phyloP scores from a whole-genome alignment of 2,113 vertebrate genomes.

The Myrmecophaga tridactyla region DNA sequence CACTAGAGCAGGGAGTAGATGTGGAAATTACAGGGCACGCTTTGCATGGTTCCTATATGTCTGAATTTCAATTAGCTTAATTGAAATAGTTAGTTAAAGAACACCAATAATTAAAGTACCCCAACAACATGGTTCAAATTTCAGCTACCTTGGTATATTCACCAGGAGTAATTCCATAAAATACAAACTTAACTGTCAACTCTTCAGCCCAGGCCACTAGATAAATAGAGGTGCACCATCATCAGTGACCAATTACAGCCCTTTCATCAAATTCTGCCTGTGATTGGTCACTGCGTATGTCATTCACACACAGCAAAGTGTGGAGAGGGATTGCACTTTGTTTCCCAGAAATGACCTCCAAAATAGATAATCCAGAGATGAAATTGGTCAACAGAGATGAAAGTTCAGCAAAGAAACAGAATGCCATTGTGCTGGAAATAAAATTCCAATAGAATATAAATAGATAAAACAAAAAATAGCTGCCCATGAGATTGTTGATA shows the following conservation, averaged over 20 bases:
- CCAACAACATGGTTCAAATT: slow-evolving; percentile 31
- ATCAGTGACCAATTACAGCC: neutral
- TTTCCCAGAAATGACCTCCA: neutral
- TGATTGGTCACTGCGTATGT: neutral
- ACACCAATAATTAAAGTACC: neutral
- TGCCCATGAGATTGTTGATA: neutral
- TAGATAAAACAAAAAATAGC: neutral
- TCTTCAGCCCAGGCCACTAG: neutral
- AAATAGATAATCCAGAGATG: neutral
- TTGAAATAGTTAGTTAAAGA: neutral
- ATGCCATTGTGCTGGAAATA: neutral
- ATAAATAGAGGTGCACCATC: neutral
- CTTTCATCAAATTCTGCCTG: neutral
- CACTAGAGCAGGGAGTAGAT: neutral
- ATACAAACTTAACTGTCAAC: neutral
- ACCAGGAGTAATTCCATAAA: neutral
- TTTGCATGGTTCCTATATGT: neutral
- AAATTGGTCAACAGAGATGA: neutral
- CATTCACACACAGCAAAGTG: neutral
- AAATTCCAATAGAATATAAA: no score
- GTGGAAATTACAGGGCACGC: neutral
- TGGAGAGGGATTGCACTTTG: neutral
- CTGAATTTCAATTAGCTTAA: neutral
- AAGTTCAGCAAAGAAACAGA: neutral
- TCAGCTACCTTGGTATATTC: neutral